Base-by-base conservation (phyloP, 2,797 vertebrate species). In the Lacerta bilineata region DNA sequence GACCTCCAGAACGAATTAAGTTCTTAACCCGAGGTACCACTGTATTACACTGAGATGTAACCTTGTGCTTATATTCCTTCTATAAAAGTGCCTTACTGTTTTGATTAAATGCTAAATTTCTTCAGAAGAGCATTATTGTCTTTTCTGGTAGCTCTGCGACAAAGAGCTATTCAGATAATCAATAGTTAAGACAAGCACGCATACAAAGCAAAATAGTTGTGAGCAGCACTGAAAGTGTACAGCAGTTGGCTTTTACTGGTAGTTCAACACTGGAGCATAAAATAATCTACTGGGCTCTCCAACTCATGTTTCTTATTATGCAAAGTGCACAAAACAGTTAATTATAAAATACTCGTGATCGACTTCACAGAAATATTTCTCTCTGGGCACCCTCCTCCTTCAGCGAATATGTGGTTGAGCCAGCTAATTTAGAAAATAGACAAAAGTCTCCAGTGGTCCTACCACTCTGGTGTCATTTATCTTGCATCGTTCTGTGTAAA, bases 211-310 rank as follows among this genome's bases (percentile, higher is more conserved):
- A 74, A 89, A 10, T 69, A 20, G 20, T 25, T 75, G 7, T 39
- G 72, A 17, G 13, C 68, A 20, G 6, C 55, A 23, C 17, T 43
- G 20, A 15, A 43, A 43, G 41, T 77, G 75, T 10, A 25, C 50
- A 55, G 13, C 15, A 55, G 46, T 3, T 46, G 7, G 11, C 3
- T 3, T 41, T 1, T 61, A 71, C 11, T 33, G 0, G 4, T 27
- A 15, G 27, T 75, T 39, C 74, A 18, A 27, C 29, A 46, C 5
- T 83, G 43, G 3, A 33, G 39, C 23, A 43, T 29, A 36, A 6
- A 20, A 20, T 74, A 20, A 18, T 33, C 36, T 36, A 13, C 2
- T 7, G 43, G n/a, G 13, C 29, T 13, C 9, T 33, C n/a, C 3
- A 61, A 18, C 23, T 17, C 82, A 83, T 17, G 13, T 74, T 84